Evolutionary conservation across 2,797 vertebrate genomes (phyloP).

Genomic region (Schizothorax lantsangensis): DNA sequence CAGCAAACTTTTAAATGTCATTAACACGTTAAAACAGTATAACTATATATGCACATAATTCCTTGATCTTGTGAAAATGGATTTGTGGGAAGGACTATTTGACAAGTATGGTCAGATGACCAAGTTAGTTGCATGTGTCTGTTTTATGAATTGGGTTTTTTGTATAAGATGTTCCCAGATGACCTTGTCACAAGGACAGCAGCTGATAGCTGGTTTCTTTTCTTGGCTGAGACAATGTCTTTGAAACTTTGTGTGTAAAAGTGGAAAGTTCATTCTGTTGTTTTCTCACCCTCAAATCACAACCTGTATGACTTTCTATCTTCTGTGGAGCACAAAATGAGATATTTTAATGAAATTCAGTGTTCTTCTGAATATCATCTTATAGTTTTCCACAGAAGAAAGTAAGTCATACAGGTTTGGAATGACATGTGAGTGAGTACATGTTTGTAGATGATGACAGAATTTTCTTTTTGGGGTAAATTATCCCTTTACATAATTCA

Average conservation of each 20-base stretch:
- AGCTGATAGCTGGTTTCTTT: constrained; percentile 34
- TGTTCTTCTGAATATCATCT: neutral
- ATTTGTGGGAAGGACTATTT: constrained; percentile 41
- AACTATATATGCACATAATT: neutral
- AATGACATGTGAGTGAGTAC: neutral
- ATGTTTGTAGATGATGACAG: neutral
- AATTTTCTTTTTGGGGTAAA: neutral
- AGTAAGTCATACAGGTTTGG: neutral
- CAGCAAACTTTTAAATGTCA: too few relatives aligned
- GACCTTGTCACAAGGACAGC: constrained; percentile 68
- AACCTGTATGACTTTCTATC: neutral
- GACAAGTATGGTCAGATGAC: constrained; percentile 65
- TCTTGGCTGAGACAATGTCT: constrained; percentile 10
- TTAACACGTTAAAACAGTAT: neutral
- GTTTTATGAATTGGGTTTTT: constrained; percentile 70
- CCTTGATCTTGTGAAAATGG: neutral
- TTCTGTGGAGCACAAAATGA: neutral
- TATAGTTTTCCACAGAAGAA: neutral
- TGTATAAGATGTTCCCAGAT: constrained; percentile 69
- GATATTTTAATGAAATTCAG: neutral
- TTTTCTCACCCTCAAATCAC: neutral
- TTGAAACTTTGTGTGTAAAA: neutral
- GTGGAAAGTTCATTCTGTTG: neutral
- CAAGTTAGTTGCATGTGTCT: constrained; percentile 62
- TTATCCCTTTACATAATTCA: neutral